Evolutionary conservation across 2,888 invertebrate species (phyloP).

Genomic region (Mesorhabditis belari): DNA sequence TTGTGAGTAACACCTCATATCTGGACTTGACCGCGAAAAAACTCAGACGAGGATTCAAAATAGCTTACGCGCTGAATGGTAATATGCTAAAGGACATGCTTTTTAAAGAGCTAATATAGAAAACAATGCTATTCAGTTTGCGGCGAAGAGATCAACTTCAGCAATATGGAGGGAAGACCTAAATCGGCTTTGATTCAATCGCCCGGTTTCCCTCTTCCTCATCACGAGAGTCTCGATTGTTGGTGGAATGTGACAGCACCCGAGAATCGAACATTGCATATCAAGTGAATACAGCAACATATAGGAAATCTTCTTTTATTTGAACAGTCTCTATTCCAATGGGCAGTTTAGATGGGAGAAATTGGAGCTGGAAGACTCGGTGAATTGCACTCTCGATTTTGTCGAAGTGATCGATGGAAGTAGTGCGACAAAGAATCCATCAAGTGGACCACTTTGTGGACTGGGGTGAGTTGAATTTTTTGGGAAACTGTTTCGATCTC

Average conservation of each 20-base stretch:
- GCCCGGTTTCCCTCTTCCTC: slow-evolving; percentile 48
- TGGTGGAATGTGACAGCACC: slow-evolving; percentile 48
- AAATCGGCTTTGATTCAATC: slow-evolving; percentile 14
- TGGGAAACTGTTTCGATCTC: neutral
- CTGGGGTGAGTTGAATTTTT: slow-evolving; percentile 2
- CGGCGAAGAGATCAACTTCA: slow-evolving; percentile 4
- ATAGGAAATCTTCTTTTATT: neutral
- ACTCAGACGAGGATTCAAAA: slow-evolving; percentile 39
- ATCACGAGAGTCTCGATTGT: slow-evolving; percentile 43
- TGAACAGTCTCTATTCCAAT: neutral
- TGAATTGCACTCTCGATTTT: slow-evolving; percentile 36
- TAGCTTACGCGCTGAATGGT: slow-evolving; percentile 40
- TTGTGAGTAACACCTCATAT: slow-evolving; percentile 29
- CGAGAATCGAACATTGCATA: slow-evolving; percentile 23
- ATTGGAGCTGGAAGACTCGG: slow-evolving; percentile 30
- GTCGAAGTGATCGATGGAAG: slow-evolving; percentile 40
- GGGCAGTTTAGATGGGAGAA: slow-evolving; percentile 22
- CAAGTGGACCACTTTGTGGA: slow-evolving; percentile 38
- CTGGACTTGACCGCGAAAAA: slow-evolving; percentile 4
- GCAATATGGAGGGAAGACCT: neutral
- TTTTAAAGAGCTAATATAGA: neutral
- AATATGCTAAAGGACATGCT: neutral
- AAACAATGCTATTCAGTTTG: slow-evolving; percentile 3
- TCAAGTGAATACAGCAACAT: slow-evolving; percentile 18
- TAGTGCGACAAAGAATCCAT: slow-evolving; percentile 8